These are phyloP conservation scores for Formica selysi DNA, from an alignment of 1,140 invertebrate genomes.

Conservation along the genomic window DNA sequence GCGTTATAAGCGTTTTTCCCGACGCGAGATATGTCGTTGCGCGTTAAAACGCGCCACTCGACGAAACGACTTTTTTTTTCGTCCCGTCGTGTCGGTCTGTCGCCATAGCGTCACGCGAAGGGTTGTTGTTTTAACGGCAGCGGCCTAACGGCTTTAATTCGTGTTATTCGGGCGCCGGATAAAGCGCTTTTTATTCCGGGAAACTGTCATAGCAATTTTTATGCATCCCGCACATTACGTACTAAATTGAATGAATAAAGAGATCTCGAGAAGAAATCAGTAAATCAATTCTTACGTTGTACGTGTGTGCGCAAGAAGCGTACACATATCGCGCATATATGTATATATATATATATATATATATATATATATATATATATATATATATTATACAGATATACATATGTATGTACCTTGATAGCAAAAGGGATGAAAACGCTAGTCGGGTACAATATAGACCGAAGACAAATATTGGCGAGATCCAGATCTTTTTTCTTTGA, in stretches of 20 bases:
- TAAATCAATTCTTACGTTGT: not conserved
- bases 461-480: constrained; percentile 6
- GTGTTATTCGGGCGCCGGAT: constrained; percentile 35
- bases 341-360: too few relatives aligned
- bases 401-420: not conserved
- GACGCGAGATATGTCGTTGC: constrained; percentile 40
- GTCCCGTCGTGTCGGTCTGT: not conserved
- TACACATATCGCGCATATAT: not conserved
- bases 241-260: constrained; percentile 19
- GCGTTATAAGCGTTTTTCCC: constrained; percentile 49
- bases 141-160: constrained; percentile 53
- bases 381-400: too few relatives aligned
- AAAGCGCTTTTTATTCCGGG: constrained; percentile 26
- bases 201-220: not conserved
- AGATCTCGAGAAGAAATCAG: not conserved
- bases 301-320: not conserved
- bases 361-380: too few relatives aligned
- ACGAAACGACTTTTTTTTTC: constrained; percentile 45
- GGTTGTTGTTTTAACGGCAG: constrained; percentile 42
- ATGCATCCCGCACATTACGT: not conserved
- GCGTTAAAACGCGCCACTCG: constrained; percentile 42
- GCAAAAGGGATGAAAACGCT: not conserved
- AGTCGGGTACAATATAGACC: not conserved
- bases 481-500: not conserved
- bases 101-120: constrained; percentile 44